phyloP scores from a whole-genome alignment of 1,140 invertebrate species.

The Caenorhabditis briggsae region DNA sequence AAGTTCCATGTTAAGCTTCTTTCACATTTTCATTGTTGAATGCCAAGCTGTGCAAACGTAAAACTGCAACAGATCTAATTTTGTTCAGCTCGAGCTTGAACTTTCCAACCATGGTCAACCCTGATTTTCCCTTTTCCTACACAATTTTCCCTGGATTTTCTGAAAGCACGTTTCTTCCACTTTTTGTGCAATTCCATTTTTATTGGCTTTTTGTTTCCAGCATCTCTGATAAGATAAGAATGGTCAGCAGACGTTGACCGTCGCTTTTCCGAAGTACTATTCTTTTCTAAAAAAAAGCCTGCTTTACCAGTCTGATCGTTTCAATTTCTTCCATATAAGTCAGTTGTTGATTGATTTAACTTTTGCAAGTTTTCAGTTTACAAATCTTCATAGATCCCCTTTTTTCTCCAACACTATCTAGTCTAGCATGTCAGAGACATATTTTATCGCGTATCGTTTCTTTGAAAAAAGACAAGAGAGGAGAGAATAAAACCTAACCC shows the following conservation, averaged over 20 bases:
- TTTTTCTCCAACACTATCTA: constrained; percentile 10
- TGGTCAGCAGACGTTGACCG: constrained; percentile 23
- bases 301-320: neutral
- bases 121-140: no score
- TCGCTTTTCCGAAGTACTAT: neutral
- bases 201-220: constrained; percentile 27
- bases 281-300: neutral
- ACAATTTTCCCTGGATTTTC: neutral
- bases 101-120: no score
- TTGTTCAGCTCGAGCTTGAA: no score
- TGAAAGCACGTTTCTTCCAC: neutral
- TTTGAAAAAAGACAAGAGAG: neutral
- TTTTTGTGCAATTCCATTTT: neutral
- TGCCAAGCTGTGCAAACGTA: no score
- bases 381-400: neutral
- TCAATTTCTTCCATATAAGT: no score
- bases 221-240: constrained; percentile 39
- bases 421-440: neutral
- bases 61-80: no score
- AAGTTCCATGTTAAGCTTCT: no score
- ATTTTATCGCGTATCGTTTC: neutral
- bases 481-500: constrained; percentile 4
- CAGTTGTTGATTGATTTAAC: no score
- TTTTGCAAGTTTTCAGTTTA: no score
- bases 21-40: no score